Conservation (phyloP, 2,888 invertebrate genomes). For the Strigamia crassipes region DNA sequence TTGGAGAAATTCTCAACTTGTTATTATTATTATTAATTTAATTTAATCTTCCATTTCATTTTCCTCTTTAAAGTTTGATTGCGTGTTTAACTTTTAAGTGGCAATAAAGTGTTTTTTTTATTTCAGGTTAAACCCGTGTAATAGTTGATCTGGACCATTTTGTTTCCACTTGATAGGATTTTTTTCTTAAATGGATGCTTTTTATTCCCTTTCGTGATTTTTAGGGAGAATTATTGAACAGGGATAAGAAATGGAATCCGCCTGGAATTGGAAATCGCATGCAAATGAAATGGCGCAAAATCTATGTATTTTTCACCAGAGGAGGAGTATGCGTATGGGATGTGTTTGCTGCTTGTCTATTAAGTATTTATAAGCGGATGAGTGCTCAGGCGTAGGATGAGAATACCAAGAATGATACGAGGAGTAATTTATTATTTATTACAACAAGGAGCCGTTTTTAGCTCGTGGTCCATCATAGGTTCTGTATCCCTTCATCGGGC, state of each 20-base stretch:
- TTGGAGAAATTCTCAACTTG: background rate
- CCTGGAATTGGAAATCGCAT: background rate
- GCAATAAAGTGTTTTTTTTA: slow-evolving; percentile 35
- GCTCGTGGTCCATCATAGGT: slow-evolving; percentile 1
- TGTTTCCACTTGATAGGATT: slow-evolving; percentile 28
- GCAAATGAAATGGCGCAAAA: slow-evolving; percentile 5
- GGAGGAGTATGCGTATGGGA: background rate
- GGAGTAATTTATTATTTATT: slow-evolving; percentile 20
- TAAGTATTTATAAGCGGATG: slow-evolving; percentile 37
- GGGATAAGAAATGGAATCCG: background rate
- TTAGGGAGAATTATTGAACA: background rate
- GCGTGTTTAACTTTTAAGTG: slow-evolving; percentile 38
- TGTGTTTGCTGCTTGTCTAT: slow-evolving; percentile 24
- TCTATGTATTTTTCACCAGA: background rate
- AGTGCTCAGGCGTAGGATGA: slow-evolving; percentile 35
- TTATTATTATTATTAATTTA: slow-evolving; percentile 9
- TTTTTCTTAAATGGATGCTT: background rate
- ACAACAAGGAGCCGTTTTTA: background rate
- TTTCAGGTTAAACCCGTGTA: background rate
- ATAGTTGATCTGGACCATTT: slow-evolving; percentile 14
- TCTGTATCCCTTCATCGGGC: background rate
- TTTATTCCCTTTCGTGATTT: background rate
- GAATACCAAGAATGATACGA: slow-evolving; percentile 28
- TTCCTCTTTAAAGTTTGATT: slow-evolving; percentile 19
- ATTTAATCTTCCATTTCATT: background rate